These are phyloP conservation scores for Rhinella marina DNA, from an alignment of 2,797 vertebrate species.

Conservation along the genomic window DNA sequence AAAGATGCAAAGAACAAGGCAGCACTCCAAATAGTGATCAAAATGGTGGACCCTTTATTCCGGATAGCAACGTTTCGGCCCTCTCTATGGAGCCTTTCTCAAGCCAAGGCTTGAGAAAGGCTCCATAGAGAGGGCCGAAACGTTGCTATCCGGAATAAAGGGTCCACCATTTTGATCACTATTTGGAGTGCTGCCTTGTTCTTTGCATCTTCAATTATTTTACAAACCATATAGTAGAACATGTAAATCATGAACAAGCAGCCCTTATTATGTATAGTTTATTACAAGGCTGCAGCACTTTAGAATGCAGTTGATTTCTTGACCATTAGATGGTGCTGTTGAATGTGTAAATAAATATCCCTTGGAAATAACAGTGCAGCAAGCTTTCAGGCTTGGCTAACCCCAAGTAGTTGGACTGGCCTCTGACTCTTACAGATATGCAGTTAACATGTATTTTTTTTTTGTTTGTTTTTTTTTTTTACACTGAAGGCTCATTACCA, in stretches of 20 bases:
- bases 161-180: too few species aligned
- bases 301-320: not conserved
- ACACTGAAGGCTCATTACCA: conserved; percentile 83
- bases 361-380: not conserved
- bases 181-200: too few species aligned
- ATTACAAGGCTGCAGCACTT: not conserved
- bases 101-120: too few species aligned
- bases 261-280: not conserved
- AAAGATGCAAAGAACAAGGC: too few species aligned
- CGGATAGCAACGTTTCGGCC: too few species aligned
- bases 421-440: not conserved
- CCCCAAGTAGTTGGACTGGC: not conserved
- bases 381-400: not conserved
- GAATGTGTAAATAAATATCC: not conserved
- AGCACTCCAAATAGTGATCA: too few species aligned
- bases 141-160: too few species aligned
- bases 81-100: too few species aligned
- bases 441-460: not conserved
- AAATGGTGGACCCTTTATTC: too few species aligned
- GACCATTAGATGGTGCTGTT: conserved; percentile 40
- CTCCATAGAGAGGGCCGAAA: too few species aligned
- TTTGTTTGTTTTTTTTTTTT: conserved; percentile 41
- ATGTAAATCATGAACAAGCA: not conserved
- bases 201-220: too few species aligned
- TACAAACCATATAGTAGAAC: not conserved